Evolutionary conservation across 2,888 invertebrate species (phyloP), one percentile per base, ranked within the genome.

Genomic region (Oligia strigilis): DNA sequence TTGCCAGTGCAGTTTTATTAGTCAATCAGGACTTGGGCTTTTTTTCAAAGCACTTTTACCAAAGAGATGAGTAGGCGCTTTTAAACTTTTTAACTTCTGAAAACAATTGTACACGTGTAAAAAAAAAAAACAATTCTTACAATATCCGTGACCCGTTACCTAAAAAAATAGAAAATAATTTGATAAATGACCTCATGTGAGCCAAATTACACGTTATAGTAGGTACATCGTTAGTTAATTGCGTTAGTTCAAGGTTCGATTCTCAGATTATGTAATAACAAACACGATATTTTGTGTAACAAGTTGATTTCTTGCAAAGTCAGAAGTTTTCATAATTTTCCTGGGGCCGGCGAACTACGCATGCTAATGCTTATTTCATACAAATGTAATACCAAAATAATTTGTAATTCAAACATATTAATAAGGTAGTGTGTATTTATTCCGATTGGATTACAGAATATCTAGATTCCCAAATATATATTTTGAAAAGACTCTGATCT

Each of bases 201-300:
- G 77, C 73, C 65, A 82, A 87, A 87, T 80, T 85, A 88, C 78
- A 86, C 67, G 77, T 70, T 80, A 65, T 29, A 71, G 69, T 29
- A 29, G 29, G 29, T 78, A 80, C 80, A 69, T 80, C 66, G 72
- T 85, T 85, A 79, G 76, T 82, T 88, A 87, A 89, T 89, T 87
- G 83, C 80, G 66, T 36, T 71, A 43, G 83, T 88, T 84, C 90
- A 89, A 89, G 89, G 89, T 89, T 85, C 76, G 60, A 83, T 80
- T 75, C 81, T 80, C 75, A 67, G 29, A 64, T 82, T 82, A 87
- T 79, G 81, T 85, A 77, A 88, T 67, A 13, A 14, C 69, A n/a
- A 75, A 78, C 60, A 64, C 60, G 9, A 29, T 70, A 36, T 46
- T 80, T 82, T 82, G 82, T 62, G 11, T 75, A 67, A 19, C 80